Percentiles rank a stretch among this genome's conserved stretches.
Evolutionary conservation across 2,113 vertebrate genomes (phyloP).

Genomic region (Platycercus adscitus): DNA sequence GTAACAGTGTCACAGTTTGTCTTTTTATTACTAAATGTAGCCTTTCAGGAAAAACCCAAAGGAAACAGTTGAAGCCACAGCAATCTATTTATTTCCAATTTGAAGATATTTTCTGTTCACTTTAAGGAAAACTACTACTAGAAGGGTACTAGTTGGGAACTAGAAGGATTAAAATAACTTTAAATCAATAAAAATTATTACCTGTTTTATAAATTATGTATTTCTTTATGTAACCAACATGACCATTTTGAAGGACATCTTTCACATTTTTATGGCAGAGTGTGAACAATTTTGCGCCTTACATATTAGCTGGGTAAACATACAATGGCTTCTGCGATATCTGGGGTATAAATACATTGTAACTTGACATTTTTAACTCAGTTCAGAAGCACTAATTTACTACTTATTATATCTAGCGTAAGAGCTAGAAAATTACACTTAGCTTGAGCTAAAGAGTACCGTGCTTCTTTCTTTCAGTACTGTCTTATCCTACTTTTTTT

Average conservation of each 20-base stretch:
- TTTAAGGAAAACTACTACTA: neutral
- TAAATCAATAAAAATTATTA: neutral
- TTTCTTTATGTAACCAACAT: neutral
- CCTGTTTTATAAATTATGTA: neutral
- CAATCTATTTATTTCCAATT: neutral
- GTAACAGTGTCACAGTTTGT: neutral
- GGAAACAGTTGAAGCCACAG: neutral
- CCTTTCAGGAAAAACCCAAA: neutral
- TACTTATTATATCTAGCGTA: neutral
- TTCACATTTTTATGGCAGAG: neutral
- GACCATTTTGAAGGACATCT: neutral
- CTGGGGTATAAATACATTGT: neutral
- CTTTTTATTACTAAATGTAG: neutral
- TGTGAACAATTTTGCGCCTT: neutral
- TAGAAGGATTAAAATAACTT: neutral
- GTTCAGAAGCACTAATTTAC: neutral
- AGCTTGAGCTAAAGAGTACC: neutral
- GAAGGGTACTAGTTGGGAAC: neutral
- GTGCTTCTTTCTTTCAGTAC: neutral
- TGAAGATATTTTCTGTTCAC: neutral
- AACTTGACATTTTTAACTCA: neutral
- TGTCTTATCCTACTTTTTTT: neutral
- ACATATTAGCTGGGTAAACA: neutral
- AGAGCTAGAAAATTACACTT: neutral
- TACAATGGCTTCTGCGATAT: neutral